phyloP scores from a whole-genome alignment of 1,140 invertebrate genomes.

The Anastatus disparis region DNA sequence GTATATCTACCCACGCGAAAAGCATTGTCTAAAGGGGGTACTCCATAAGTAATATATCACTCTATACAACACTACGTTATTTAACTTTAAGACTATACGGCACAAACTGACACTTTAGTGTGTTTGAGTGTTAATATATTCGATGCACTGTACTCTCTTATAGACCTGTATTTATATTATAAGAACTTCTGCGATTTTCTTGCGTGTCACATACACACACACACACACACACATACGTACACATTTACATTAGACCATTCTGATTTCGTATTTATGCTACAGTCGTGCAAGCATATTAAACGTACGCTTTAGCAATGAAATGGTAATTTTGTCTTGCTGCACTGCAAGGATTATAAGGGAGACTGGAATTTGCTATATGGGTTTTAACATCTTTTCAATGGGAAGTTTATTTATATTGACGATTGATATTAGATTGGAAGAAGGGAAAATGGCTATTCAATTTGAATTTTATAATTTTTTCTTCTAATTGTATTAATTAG shows the following conservation, averaged over 20 bases:
- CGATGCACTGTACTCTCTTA: not conserved
- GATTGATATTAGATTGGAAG: not conserved
- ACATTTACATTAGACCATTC: not conserved
- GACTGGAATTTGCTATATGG: not conserved
- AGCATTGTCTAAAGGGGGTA: constrained; percentile 40
- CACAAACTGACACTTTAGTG: not conserved
- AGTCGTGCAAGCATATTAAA: constrained; percentile 4
- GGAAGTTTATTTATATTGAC: not conserved
- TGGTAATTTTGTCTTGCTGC: not conserved
- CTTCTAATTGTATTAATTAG: no score
- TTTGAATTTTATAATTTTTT: no score
- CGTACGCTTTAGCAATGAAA: not conserved
- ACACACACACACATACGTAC: no score
- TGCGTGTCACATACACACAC: no score
- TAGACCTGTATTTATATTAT: not conserved
- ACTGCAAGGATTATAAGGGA: no score
- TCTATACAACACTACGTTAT: not conserved
- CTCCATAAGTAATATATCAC: not conserved
- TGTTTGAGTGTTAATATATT: constrained; percentile 19
- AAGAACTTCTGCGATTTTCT: not conserved
- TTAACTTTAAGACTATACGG: no score
- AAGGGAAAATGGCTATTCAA: not conserved
- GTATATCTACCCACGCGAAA: constrained; percentile 46
- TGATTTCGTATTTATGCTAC: constrained; percentile 29
- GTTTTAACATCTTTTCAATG: not conserved